Percentiles rank a stretch among this genome's conserved stretches.
Evolutionary conservation across 2,888 invertebrate species (phyloP).

Genomic region (Coecobrya sp.): DNA sequence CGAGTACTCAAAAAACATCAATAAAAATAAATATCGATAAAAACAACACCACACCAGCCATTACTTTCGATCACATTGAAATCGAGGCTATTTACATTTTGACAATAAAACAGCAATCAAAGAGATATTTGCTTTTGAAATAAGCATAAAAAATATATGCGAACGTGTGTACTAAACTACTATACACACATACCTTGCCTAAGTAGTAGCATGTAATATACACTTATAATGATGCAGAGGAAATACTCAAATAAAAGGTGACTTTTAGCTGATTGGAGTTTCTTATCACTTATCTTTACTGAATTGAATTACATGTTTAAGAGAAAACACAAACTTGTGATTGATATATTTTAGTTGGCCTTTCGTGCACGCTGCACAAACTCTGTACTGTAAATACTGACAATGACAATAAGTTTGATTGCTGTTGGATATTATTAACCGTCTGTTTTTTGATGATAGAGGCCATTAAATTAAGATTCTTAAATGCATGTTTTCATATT

Average conservation of each 20-base stretch:
- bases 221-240: too few species aligned
- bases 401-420: conserved; percentile 3
- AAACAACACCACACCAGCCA: conserved; percentile 52
- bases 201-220: too few species aligned
- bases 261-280: background rate
- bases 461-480: conserved; percentile 36
- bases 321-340: background rate
- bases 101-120: conserved; percentile 1
- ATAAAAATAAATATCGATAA: conserved; percentile 40
- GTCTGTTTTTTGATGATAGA: background rate
- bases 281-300: background rate
- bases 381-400: too few species aligned
- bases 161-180: too few species aligned
- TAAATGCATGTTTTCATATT: background rate
- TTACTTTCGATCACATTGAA: conserved; percentile 49
- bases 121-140: too few species aligned
- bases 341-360: background rate
- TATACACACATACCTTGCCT: too few species aligned
- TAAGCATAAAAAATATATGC: too few species aligned
- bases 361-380: background rate
- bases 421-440: background rate
- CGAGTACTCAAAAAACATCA: background rate
- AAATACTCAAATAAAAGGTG: background rate
- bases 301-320: background rate
- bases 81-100: conserved; percentile 19